Base-by-base conservation (phyloP, 2,888 invertebrate genomes). In the Branchipolynoe longqiensis region DNA sequence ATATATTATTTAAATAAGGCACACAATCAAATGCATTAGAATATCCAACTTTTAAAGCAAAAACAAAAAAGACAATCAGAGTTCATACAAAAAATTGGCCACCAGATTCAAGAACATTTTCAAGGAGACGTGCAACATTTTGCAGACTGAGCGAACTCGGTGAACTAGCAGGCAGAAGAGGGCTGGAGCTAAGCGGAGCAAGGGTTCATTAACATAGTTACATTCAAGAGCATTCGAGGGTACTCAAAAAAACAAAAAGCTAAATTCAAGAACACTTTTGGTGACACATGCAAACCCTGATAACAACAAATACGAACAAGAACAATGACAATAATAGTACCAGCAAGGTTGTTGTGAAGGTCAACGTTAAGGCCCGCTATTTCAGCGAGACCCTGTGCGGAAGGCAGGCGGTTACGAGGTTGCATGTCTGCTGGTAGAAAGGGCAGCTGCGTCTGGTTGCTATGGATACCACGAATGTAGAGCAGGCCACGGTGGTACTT, bases 271-370 rank as follows among this genome's bases (percentile, higher is more conserved):
- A 8, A 48, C 48, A 48, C 48, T 48, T n/a, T n/a, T n/a, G n/a
- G n/a, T n/a, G n/a, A n/a, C n/a, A n/a, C n/a, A n/a, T n/a, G n/a
- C n/a, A n/a, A n/a, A n/a, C n/a, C n/a, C n/a, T n/a, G n/a, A n/a
- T n/a, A 48, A 48, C 48, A 48, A 48, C 48, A 12, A 12, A 48
- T 48, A 18, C 8, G 48, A 48, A 12, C 8, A 12, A 48, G 8
- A 48, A 18, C 48, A 48, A 14, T 2, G n/a, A 62, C 62, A 31
- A n/a, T n/a, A n/a, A n/a, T n/a, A n/a, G n/a, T 25, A 93, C 93
- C 93, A 88, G 93, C 92, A 62, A 93, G 88, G 87, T 93, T 93
- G 78, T 92, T 93, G 86, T 92, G 91, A 85, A 92, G 92, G 86
- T 92, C 92, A 56, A 90, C 87, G 73, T 90, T 90, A 18, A 93